These are phyloP conservation scores for Serinus canaria DNA, from an alignment of 2,113 vertebrate genomes.

Conservation along the genomic window DNA sequence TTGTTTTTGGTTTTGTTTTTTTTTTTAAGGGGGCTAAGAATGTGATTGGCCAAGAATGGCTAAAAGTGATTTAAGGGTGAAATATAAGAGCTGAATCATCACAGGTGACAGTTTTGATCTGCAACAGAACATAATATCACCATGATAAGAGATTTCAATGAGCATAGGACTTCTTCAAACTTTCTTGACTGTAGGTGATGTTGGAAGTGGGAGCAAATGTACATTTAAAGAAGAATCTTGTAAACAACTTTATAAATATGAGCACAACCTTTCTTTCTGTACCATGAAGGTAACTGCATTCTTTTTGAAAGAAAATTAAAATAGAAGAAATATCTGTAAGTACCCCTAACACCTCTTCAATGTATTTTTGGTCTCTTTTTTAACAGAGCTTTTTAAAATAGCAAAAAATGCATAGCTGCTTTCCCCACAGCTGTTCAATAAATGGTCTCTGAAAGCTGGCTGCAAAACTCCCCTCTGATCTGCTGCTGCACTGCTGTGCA, in stretches of 20 bases:
- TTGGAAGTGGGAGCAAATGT: neutral
- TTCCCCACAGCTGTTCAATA: neutral
- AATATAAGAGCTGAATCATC: neutral
- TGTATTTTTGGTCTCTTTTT: neutral
- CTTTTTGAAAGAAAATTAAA: neutral
- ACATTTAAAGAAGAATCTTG: neutral
- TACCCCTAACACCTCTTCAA: neutral
- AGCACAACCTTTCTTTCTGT: neutral
- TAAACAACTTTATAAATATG: neutral
- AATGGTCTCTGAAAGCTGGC: neutral
- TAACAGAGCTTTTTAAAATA: neutral
- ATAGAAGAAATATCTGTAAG: neutral
- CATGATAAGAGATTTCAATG: neutral
- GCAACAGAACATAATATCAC: neutral
- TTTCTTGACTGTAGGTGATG: neutral
- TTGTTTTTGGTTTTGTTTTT: neutral
- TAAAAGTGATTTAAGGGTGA: neutral
- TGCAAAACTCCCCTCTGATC: neutral
- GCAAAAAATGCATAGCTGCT: neutral
- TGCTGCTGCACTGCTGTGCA: neutral
- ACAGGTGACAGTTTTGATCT: neutral
- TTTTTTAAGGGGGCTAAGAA: neutral
- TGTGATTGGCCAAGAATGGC: neutral
- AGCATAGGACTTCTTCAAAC: neutral
- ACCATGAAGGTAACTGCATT: neutral